Evolutionary conservation across 92 coral and sea anemone genomes (phyloP).

Genomic region (Porites lobata): DNA sequence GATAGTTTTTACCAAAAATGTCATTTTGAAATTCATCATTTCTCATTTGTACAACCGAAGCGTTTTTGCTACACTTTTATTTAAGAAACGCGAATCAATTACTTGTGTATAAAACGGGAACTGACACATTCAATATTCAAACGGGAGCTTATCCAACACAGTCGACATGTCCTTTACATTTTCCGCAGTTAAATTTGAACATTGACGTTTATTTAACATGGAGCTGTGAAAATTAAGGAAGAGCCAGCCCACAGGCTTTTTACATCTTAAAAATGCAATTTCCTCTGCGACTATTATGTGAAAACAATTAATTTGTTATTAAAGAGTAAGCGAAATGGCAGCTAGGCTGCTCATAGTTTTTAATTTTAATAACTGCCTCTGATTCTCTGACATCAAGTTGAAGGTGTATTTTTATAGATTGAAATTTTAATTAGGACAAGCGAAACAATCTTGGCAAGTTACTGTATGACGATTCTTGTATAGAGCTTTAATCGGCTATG

Average conservation of each 20-base stretch:
- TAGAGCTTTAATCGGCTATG: no score
- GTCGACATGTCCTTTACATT: conserved; percentile 9
- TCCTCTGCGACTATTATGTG: conserved; percentile 13
- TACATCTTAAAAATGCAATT: conserved; percentile 8
- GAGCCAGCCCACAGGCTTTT: not conserved
- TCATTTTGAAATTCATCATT: not conserved
- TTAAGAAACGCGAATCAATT: conserved; percentile 4
- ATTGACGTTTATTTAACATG: conserved; percentile 13
- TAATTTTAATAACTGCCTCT: conserved; percentile 23
- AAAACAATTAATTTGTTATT: conserved; percentile 23
- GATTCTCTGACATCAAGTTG: conserved; percentile 6
- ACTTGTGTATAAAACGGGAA: not conserved
- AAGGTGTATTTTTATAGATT: conserved; percentile 26
- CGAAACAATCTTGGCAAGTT: conserved; percentile 25
- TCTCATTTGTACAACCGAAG: not conserved
- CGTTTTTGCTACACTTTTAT: not conserved
- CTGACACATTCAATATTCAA: not conserved
- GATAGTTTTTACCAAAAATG: no score
- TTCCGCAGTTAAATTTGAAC: not conserved
- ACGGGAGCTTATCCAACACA: not conserved
- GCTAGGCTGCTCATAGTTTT: not conserved
- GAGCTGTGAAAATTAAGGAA: not conserved
- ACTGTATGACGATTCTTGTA: not conserved
- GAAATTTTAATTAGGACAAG: conserved; percentile 21
- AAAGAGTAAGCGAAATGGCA: not conserved